phyloP scores from a whole-genome alignment of 2,888 invertebrate species.

The Oligia strigilis region DNA sequence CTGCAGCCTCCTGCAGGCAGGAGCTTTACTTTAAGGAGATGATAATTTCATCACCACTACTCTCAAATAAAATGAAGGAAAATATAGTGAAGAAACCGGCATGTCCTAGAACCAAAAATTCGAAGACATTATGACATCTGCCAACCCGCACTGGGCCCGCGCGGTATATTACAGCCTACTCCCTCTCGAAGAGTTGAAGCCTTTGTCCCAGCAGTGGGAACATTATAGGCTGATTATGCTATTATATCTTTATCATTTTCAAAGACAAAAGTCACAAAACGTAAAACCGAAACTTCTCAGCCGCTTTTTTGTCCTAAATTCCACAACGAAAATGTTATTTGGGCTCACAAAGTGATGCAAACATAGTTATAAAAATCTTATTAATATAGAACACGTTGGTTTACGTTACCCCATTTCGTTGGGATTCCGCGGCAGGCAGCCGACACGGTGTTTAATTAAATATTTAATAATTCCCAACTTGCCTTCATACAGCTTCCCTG shows the following conservation, averaged over 20 bases:
- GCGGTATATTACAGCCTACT: background rate
- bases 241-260: background rate
- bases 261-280: background rate
- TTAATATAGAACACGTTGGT: slow-evolving; percentile 45
- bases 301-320: slow-evolving; percentile 7
- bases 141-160: background rate
- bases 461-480: slow-evolving; percentile 69
- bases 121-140: background rate
- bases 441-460: slow-evolving; percentile 66
- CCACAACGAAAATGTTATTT: background rate
- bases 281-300: too few relatives aligned
- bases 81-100: background rate
- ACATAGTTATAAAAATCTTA: slow-evolving; percentile 47
- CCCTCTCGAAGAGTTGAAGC: background rate
- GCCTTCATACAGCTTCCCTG: slow-evolving; percentile 35
- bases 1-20: background rate
- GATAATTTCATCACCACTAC: background rate
- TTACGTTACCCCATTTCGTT: slow-evolving; percentile 43
- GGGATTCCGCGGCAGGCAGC: slow-evolving; percentile 40
- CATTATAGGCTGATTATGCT: background rate
- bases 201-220: background rate
- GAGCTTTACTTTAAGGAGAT: background rate
- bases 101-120: background rate
- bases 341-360: slow-evolving; percentile 19
- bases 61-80: background rate